These are phyloP conservation scores for Actenoides lindsayi DNA, from an alignment of 2,113 vertebrate species.

Conservation along the genomic window DNA sequence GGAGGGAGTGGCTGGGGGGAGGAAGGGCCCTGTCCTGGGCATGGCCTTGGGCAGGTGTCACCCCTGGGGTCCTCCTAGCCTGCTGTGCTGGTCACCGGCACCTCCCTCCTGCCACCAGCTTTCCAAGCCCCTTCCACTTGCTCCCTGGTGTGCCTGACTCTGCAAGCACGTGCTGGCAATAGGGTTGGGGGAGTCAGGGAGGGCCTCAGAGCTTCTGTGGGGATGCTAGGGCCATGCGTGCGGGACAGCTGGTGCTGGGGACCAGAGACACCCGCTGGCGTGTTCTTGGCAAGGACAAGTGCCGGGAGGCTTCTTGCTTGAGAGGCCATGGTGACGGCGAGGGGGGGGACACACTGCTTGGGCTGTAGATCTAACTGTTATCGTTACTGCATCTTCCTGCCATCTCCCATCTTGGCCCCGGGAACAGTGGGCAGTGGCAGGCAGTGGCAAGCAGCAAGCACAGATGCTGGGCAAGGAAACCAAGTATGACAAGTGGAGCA, in stretches of 20 bases:
- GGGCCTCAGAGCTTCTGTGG: not conserved
- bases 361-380: not conserved
- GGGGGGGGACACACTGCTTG: not conserved
- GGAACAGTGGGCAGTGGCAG: not conserved
- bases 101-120: not conserved
- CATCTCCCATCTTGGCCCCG: not conserved
- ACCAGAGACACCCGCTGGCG: not conserved
- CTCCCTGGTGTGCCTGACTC: not conserved
- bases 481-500: not conserved
- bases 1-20: not conserved
- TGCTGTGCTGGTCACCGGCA: not conserved
- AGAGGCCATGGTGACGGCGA: not conserved
- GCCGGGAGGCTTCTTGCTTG: fast-evolving
- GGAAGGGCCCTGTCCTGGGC: not conserved
- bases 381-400: not conserved
- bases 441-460: not conserved
- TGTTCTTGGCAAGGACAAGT: not conserved
- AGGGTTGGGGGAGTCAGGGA: fast-evolving
- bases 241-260: no score
- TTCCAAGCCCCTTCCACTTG: not conserved
- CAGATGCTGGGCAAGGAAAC: not conserved
- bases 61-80: not conserved
- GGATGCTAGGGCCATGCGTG: not conserved
- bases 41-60: fast-evolving
- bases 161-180: not conserved